phyloP scores from a whole-genome alignment of 2,888 invertebrate species.

The Atrina japonica region DNA sequence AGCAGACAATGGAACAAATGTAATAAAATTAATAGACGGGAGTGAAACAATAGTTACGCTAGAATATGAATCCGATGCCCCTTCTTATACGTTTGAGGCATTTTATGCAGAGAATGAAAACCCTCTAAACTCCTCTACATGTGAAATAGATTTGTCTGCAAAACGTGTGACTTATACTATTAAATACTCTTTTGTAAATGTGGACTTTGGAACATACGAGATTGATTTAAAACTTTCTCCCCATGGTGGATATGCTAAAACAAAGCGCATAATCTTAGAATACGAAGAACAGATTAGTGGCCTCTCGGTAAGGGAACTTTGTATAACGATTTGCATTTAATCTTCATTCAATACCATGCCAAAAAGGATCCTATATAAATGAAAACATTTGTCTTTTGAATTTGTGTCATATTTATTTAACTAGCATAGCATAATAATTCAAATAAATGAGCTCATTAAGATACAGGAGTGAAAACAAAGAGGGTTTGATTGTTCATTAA shows the following conservation, averaged over 20 bases:
- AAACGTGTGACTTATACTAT: neutral
- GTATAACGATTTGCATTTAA: no score
- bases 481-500: no score
- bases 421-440: no score
- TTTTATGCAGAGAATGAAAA: neutral
- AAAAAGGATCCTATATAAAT: no score
- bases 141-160: neutral
- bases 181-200: neutral
- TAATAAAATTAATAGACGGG: slow-evolving; percentile 16
- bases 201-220: slow-evolving; percentile 1
- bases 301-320: slow-evolving; percentile 10
- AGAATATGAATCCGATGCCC: neutral
- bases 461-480: no score
- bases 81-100: slow-evolving; percentile 1
- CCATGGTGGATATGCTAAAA: neutral
- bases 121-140: neutral
- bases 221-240: neutral
- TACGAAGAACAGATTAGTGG: slow-evolving; percentile 8
- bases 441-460: no score
- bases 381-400: no score
- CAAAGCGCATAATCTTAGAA: neutral
- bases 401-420: no score
- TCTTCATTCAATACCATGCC: no score
- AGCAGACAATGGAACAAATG: slow-evolving; percentile 21
- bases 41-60: neutral